Percentiles rank a stretch among this genome's conserved stretches.
phyloP scores from a whole-genome alignment of 1,140 invertebrate genomes.

The Trinorchestia longiramus region DNA sequence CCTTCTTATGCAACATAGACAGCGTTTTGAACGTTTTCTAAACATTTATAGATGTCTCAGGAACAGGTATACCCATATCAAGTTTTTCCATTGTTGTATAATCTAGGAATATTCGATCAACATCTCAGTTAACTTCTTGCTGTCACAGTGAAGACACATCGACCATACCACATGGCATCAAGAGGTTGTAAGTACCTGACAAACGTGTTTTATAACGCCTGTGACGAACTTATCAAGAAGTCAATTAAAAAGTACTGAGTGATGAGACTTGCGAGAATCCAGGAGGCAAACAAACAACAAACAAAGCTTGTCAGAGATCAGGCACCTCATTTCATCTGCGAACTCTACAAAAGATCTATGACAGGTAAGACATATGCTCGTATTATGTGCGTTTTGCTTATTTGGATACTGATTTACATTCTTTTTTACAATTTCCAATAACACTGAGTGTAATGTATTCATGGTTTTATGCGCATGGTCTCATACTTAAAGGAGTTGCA shows the following conservation, averaged over 20 bases:
- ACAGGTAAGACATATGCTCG: conserved; percentile 45
- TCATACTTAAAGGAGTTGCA: too few species aligned
- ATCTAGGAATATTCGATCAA: too few species aligned
- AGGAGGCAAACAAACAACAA: conserved; percentile 59
- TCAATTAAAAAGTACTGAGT: conserved; percentile 61
- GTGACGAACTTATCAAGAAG: conserved; percentile 59
- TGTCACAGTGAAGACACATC: too few species aligned
- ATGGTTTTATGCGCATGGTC: too few species aligned
- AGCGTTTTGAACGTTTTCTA: too few species aligned
- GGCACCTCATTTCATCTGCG: conserved; percentile 60
- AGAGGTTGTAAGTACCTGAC: conserved; percentile 59
- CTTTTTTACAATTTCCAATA: neutral
- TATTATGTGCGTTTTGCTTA: neutral
- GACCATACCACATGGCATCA: conserved; percentile 47
- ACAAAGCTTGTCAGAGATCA: conserved; percentile 61
- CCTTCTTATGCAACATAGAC: too few species aligned
- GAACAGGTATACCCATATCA: too few species aligned
- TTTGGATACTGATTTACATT: too few species aligned
- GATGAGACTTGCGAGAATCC: conserved; percentile 54
- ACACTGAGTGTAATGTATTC: too few species aligned
- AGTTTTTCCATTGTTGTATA: too few species aligned
- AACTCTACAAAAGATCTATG: conserved; percentile 62
- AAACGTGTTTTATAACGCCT: conserved; percentile 53
- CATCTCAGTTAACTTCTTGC: too few species aligned
- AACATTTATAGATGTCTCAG: too few species aligned